phyloP scores from a whole-genome alignment of 2,888 invertebrate genomes.

The Stenurella melanura region DNA sequence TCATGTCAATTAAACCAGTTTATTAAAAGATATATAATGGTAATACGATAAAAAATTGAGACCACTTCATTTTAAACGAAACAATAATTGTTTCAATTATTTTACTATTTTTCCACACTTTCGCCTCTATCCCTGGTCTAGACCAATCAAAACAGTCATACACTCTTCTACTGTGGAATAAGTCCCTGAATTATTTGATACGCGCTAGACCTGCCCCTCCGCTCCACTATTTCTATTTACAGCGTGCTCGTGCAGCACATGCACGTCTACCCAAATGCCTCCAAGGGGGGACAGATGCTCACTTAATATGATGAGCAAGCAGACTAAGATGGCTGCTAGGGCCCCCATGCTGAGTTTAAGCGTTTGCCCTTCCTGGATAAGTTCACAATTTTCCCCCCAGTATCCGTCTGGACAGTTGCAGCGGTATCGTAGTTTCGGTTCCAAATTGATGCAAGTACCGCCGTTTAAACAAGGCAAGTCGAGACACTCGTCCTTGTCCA shows the following conservation, averaged over 20 bases:
- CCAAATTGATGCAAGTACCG: slow-evolving; percentile 93
- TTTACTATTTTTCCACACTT: no score
- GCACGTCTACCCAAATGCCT: background rate
- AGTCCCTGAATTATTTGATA: no score
- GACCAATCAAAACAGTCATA: no score
- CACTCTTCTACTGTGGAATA: no score
- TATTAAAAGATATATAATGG: no score
- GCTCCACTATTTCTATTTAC: no score
- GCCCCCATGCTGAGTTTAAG: slow-evolving; percentile 97
- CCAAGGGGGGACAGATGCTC: slow-evolving; percentile 75
- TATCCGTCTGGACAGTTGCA: slow-evolving; percentile 95
- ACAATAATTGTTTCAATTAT: no score
- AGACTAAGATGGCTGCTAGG: slow-evolving; percentile 97
- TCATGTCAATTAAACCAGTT: no score
- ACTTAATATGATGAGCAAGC: slow-evolving; percentile 97
- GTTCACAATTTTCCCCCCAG: slow-evolving; percentile 96
- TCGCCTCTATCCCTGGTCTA: no score
- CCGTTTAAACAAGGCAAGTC: slow-evolving; percentile 96
- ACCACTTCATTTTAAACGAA: no score
- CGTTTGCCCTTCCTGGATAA: slow-evolving; percentile 94
- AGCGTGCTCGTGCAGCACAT: slow-evolving; percentile 15
- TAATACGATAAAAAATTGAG: no score
- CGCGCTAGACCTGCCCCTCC: no score
- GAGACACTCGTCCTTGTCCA: slow-evolving; percentile 96
- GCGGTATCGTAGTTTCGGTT: slow-evolving; percentile 88